Percentiles rank a stretch among this genome's conserved stretches.
Conservation (phyloP, 2,797 vertebrate species). For the Coracias cyanogaster region DNA sequence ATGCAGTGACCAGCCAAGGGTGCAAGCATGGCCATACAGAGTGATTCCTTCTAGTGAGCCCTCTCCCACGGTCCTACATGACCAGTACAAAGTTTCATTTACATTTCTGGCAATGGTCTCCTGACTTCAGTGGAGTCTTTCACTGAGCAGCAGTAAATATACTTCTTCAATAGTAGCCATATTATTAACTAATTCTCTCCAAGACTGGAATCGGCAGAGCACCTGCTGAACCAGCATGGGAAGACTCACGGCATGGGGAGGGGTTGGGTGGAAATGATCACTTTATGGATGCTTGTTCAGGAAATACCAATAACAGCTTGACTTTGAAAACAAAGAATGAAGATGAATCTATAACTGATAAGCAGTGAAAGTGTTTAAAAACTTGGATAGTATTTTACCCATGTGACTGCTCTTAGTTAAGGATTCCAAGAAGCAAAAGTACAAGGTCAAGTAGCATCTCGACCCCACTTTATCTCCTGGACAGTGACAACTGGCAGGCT, state of each 20-base stretch:
- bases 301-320: neutral
- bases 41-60: neutral
- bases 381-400: neutral
- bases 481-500: neutral
- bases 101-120: neutral
- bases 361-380: neutral
- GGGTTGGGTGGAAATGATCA: neutral
- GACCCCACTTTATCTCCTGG: neutral
- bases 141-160: neutral
- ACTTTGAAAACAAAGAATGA: neutral
- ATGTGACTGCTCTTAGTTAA: neutral
- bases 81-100: neutral
- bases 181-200: neutral
- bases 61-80: neutral
- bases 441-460: neutral
- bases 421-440: constrained; percentile 3
- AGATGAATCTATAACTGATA: neutral
- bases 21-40: accelerated
- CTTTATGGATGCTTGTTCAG: neutral
- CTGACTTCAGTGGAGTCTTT: neutral
- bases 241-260: neutral
- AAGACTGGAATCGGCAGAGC: neutral
- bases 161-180: neutral
- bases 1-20: neutral
- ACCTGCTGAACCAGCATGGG: neutral